Percentiles rank a stretch among this genome's conserved stretches.
Evolutionary conservation across 2,888 invertebrate species (phyloP).

Genomic region (Notocelia uddmanniana): DNA sequence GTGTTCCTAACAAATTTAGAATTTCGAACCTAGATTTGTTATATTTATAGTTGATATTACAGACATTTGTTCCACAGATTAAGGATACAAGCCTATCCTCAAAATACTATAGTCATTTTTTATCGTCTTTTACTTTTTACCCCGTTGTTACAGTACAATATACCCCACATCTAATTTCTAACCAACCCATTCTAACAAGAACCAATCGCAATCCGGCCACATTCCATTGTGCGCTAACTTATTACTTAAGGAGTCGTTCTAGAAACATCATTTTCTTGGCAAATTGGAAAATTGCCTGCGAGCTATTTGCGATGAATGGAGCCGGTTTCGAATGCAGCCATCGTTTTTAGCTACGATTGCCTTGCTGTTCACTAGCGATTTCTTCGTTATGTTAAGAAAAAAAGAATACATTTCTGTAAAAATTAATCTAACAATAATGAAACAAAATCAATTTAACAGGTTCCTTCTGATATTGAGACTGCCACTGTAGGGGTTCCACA

Average conservation of each 20-base stretch:
- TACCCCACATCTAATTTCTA: background rate
- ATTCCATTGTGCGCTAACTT: conserved; percentile 23
- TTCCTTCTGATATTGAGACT: too few relatives aligned
- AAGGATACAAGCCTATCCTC: too few relatives aligned
- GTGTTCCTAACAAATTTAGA: too few relatives aligned
- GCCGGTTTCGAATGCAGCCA: conserved; percentile 35
- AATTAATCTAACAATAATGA: too few relatives aligned
- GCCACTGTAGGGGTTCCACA: too few relatives aligned
- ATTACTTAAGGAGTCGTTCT: conserved; percentile 33
- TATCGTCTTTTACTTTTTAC: background rate
- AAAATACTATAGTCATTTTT: too few relatives aligned
- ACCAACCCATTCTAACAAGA: conserved; percentile 9
- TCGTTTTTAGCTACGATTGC: background rate
- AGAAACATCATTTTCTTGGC: conserved; percentile 40
- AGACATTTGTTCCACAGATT: too few relatives aligned
- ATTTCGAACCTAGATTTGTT: too few relatives aligned
- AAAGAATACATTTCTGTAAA: too few relatives aligned
- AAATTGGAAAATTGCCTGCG: conserved; percentile 40
- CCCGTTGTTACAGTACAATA: background rate
- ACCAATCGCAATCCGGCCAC: conserved; percentile 22
- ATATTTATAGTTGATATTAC: too few relatives aligned
- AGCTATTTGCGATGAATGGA: conserved; percentile 42
- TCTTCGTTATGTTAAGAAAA: too few relatives aligned
- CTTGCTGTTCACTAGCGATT: background rate
- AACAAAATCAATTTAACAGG: too few relatives aligned